Evolutionary conservation across 2,797 vertebrate species (phyloP), one percentile per base, ranked within the genome.

Genomic region (Sebastes paucispinis): DNA sequence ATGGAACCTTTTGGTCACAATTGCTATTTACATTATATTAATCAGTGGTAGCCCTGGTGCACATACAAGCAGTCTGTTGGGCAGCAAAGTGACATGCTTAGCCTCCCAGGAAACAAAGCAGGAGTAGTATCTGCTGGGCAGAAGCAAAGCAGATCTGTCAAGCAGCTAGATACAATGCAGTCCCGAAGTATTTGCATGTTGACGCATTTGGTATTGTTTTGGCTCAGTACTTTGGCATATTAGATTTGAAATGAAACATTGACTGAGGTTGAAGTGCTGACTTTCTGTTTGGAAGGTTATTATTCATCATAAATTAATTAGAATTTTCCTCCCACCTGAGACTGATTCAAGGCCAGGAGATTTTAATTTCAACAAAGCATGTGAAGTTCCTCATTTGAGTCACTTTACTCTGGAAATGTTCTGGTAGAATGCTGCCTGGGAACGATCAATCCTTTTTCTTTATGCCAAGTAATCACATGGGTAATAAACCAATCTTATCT

Each of bases 401-500:
- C 50, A 22, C 0, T 54, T 54, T 22, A 54, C 50, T 55, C 36
- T 29, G 22, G 6, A 36, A 0, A 75, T 55, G 1, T 54, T 83
- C 16, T 14, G 9, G 20, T 43, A 75, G 39, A 77, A 73, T 39
- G 11, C 6, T 54, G 39, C 8, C 18, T 36, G 12, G 36, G 29
- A 69, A 84, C 36, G 3, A 43, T 27, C 43, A 34, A 50, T 52
- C 20, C 14, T 58, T 71, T 75, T 60, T 43, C 69, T 83, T 73
- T 16, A 67, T 50, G 29, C 39, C 11, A 66, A 70, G 63, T 27
- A 74, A 85, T 71, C 58, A 34, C n/a, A 71, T 1, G 50, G 67
- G 79, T 70, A 79, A 81, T 80, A 81, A 87, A 80, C 55, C 47
- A 72, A 60, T 82, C 24, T 81, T 72, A 84, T 80, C 79, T 43